Evolutionary conservation across 1,140 invertebrate species (phyloP).

Genomic region (Lamellibrachia luymesi): DNA sequence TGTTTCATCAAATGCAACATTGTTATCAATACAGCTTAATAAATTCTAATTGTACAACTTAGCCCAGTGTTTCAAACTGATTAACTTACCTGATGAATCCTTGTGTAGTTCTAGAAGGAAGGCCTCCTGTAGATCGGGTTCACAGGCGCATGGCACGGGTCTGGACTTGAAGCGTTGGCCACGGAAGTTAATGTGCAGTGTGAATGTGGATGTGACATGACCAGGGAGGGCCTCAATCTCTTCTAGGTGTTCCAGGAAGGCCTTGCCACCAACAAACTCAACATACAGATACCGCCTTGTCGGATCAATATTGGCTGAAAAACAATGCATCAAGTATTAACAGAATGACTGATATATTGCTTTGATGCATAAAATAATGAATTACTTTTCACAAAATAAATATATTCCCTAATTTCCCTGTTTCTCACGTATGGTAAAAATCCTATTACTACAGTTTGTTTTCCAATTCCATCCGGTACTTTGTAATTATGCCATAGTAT

Average conservation of each 20-base stretch:
- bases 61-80: neutral
- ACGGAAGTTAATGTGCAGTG: conserved; percentile 51
- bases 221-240: conserved; percentile 44
- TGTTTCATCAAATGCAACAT: no score
- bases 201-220: conserved; percentile 47
- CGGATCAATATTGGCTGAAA: conserved; percentile 53
- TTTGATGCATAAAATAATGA: neutral
- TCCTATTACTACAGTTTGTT: no score
- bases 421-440: neutral
- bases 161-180: conserved; percentile 54
- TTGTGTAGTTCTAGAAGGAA: conserved; percentile 56
- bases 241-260: conserved; percentile 51
- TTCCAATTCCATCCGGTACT: no score
- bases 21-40: no score
- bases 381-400: neutral
- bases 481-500: neutral
- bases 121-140: conserved; percentile 53
- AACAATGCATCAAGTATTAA: neutral
- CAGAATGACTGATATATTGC: neutral
- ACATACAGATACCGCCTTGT: conserved; percentile 49
- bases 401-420: neutral
- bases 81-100: conserved; percentile 40
- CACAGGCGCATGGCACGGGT: conserved; percentile 53
- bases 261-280: conserved; percentile 48
- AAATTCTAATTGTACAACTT: neutral